Evolutionary conservation across 2,797 vertebrate species (phyloP).

Genomic region (Hoplostethus mediterraneus): DNA sequence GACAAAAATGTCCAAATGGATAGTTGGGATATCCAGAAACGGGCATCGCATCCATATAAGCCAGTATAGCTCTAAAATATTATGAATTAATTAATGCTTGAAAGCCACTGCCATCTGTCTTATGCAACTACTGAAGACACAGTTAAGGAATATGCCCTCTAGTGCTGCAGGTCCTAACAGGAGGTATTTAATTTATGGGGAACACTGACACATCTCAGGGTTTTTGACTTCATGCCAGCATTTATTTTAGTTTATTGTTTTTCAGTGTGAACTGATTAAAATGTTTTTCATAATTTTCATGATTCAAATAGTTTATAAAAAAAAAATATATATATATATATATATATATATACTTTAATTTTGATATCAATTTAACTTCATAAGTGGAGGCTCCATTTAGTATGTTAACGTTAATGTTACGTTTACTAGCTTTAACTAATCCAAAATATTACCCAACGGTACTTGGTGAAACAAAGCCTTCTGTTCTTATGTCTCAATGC

Average conservation of each 20-base stretch:
- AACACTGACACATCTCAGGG: background rate
- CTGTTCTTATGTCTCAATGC: conserved; percentile 58
- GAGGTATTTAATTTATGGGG: background rate
- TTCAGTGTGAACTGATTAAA: background rate
- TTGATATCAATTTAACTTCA: background rate
- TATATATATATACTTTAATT: too few relatives aligned
- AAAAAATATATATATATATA: too few relatives aligned
- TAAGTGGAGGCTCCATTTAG: background rate
- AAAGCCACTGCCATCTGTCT: background rate
- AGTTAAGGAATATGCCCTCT: background rate
- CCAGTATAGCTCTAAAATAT: background rate
- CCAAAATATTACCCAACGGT: conserved; percentile 30
- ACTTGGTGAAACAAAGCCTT: conserved; percentile 74
- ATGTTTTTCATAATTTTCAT: background rate
- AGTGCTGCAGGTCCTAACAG: background rate
- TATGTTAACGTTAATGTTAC: conserved; percentile 38
- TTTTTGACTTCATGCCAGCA: background rate
- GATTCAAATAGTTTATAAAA: too few relatives aligned
- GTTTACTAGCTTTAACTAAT: conserved; percentile 34
- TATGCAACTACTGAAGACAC: background rate
- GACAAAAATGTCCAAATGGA: background rate
- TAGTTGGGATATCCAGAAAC: background rate
- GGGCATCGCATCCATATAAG: background rate
- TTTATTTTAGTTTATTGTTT: background rate
- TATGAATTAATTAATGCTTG: background rate